Conservation (phyloP, 2,888 invertebrate species). For the Brenthis ino region DNA sequence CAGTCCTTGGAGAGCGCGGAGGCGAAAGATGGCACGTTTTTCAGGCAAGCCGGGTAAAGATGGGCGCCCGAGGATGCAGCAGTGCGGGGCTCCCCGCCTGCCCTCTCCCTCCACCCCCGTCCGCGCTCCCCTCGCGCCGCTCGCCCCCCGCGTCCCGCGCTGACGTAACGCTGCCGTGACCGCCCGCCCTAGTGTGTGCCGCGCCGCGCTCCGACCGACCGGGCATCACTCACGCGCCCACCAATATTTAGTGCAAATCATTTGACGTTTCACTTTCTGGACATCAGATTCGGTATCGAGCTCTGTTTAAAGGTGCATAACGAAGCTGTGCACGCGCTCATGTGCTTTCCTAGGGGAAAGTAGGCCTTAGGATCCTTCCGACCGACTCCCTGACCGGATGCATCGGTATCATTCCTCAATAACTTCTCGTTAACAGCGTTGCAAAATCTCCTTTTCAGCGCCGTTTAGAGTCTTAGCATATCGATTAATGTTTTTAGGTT, state of each 20-base stretch:
- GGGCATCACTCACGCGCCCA: conserved; percentile 65
- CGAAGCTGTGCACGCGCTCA: conserved; percentile 60
- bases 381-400: conserved; percentile 71
- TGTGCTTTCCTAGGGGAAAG: conserved; percentile 42
- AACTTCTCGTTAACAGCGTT: conserved; percentile 64
- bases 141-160: conserved; percentile 63
- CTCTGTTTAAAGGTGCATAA: conserved; percentile 69
- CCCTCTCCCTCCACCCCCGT: conserved; percentile 44
- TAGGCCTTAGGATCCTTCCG: conserved; percentile 59
- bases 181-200: conserved; percentile 80
- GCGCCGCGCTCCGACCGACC: conserved; percentile 75
- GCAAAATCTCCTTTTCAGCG: conserved; percentile 60
- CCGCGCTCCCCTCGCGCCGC: conserved; percentile 45
- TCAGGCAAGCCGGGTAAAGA: conserved; percentile 68
- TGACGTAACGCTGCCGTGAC: conserved; percentile 80
- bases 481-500: conserved; percentile 40
- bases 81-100: conserved; percentile 61
- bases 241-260: conserved; percentile 71
- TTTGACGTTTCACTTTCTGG: conserved; percentile 73
- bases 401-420: conserved; percentile 72
- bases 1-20: conserved; percentile 43
- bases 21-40: conserved; percentile 71
- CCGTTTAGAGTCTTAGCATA: conserved; percentile 45
- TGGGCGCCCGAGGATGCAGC: conserved; percentile 76
- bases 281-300: conserved; percentile 62